Percentiles rank a stretch among this genome's conserved stretches.
Conservation (phyloP, 64 coral and sea anemone genomes). For the Trachythela sp. region DNA sequence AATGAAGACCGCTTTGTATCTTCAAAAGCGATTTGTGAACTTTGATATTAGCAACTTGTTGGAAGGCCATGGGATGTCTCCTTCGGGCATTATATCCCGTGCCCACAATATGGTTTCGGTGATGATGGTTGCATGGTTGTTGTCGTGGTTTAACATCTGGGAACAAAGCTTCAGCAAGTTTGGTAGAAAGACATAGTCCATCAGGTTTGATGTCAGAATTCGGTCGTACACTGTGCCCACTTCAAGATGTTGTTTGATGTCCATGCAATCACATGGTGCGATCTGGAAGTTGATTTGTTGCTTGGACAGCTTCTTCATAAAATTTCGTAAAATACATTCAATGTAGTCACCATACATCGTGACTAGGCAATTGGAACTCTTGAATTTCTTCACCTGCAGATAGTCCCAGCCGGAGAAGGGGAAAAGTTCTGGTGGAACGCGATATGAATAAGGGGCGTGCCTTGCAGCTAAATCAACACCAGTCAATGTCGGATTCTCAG, state of each 20-base stretch:
- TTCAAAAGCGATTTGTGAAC: neutral
- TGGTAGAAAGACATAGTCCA: neutral
- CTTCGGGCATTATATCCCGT: neutral
- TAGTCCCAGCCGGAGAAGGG: conserved; percentile 9
- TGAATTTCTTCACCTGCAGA: neutral
- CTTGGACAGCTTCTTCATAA: neutral
- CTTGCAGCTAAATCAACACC: neutral
- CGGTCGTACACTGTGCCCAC: neutral
- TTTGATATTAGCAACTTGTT: neutral
- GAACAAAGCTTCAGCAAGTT: conserved; percentile 9
- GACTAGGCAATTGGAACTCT: neutral
- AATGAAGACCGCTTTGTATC: neutral
- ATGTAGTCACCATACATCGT: neutral
- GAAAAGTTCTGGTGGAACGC: neutral
- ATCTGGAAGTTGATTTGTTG: neutral
- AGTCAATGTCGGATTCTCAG: conserved; percentile 13
- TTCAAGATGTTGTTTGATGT: neutral
- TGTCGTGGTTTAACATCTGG: neutral
- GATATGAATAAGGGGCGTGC: neutral
- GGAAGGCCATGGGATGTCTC: neutral
- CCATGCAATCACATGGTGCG: neutral
- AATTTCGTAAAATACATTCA: neutral
- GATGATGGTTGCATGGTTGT: neutral
- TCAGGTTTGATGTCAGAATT: conserved; percentile 1
- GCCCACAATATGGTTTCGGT: neutral